Conservation (phyloP, 2,113 vertebrate species). For the Centropus unirufus region DNA sequence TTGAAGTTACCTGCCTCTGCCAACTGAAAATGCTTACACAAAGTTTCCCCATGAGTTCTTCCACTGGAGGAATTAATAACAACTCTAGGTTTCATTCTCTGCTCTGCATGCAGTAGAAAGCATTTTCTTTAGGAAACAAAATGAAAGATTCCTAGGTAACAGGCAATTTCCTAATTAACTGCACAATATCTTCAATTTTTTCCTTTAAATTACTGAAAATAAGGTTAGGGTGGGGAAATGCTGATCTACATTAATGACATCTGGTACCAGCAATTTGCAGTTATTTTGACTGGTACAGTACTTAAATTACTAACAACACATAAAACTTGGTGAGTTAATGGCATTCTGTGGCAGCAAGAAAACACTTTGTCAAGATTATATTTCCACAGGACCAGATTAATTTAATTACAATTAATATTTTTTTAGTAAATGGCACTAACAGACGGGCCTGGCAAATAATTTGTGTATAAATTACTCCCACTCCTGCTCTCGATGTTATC, state of each 20-base stretch:
- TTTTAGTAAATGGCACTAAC: conserved; percentile 13
- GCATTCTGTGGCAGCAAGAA: conserved; percentile 12
- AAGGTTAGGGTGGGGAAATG: not conserved
- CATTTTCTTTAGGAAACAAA: not conserved
- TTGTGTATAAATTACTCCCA: conserved; percentile 28
- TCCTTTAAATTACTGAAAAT: conserved; percentile 8
- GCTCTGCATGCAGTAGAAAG: not conserved
- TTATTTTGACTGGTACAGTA: conserved; percentile 53
- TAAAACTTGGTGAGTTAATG: conserved; percentile 32
- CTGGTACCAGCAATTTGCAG: conserved; percentile 36
- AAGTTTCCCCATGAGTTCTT: not conserved
- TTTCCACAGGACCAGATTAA: conserved; percentile 39
- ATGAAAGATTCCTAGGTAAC: not conserved
- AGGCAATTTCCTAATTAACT: conserved; percentile 23
- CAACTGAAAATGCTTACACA: not conserved
- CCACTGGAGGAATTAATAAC: not conserved
- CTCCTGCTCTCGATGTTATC: conserved; percentile 13
- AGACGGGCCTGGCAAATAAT: conserved; percentile 16
- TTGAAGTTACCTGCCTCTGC: not conserved
- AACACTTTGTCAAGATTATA: conserved; percentile 53
- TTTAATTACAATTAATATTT: conserved; percentile 57
- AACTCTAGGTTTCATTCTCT: not conserved
- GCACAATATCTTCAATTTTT: not conserved
- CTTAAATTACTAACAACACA: conserved; percentile 58
- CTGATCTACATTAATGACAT: conserved; percentile 24